phyloP scores from a whole-genome alignment of 2,888 invertebrate species.

The Teleogryllus oceanicus region DNA sequence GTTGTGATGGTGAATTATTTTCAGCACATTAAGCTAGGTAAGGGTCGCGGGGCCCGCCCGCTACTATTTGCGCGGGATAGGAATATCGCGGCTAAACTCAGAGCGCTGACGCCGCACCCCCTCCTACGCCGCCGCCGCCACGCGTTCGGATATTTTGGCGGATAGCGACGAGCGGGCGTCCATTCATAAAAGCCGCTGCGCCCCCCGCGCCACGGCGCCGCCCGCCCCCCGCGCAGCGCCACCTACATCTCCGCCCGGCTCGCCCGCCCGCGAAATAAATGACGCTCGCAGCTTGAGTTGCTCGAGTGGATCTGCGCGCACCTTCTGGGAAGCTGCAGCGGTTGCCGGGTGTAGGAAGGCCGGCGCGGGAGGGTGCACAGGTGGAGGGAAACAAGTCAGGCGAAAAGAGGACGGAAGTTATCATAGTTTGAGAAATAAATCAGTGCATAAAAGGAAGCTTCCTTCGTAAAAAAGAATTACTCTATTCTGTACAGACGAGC shows the following conservation, averaged over 20 bases:
- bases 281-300: background rate
- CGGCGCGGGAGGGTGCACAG: background rate
- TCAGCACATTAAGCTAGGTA: constrained; percentile 18
- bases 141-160: constrained; percentile 10
- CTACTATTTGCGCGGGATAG: constrained; percentile 18
- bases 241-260: background rate
- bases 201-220: background rate
- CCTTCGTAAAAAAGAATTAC: too few relatives aligned
- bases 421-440: too few relatives aligned
- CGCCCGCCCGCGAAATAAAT: background rate
- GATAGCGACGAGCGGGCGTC: background rate
- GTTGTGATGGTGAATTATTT: constrained; percentile 18
- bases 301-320: background rate
- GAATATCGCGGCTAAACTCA: constrained; percentile 18
- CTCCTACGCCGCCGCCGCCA: background rate
- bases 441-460: too few relatives aligned
- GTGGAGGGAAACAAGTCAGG: too few relatives aligned
- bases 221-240: background rate
- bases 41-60: background rate
- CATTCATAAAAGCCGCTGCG: background rate
- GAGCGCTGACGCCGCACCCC: background rate
- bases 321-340: background rate
- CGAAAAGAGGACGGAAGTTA: too few relatives aligned
- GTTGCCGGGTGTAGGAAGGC: background rate
- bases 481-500: too few relatives aligned